phyloP scores from a whole-genome alignment of 2,113 vertebrate genomes.

The Gulo gulo region DNA sequence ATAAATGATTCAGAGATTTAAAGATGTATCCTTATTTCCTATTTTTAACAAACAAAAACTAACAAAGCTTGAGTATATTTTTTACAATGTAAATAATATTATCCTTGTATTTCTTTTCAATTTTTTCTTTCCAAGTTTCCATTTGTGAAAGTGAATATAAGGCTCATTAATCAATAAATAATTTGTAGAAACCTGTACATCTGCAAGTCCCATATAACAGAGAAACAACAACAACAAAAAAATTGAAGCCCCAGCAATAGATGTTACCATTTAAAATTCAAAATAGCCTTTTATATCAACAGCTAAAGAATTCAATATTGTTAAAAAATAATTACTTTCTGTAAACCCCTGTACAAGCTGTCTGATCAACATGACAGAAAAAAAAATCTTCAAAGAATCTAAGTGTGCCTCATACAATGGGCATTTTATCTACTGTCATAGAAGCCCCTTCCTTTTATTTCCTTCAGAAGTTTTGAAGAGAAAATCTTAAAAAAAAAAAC shows the following conservation, averaged over 20 bases:
- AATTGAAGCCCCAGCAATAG: background rate
- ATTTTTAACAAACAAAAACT: background rate
- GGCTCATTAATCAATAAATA: background rate
- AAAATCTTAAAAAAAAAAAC: conserved; percentile 23
- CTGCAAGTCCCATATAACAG: background rate
- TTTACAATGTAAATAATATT: background rate
- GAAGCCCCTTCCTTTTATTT: conserved; percentile 11
- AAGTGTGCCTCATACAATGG: background rate
- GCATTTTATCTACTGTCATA: conserved; percentile 47
- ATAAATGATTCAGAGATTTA: background rate
- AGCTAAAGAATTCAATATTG: background rate
- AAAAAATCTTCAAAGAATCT: conserved; percentile 36
- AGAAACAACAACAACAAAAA: background rate
- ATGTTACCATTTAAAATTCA: conserved; percentile 6
- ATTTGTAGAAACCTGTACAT: background rate
- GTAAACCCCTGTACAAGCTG: background rate
- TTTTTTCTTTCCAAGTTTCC: background rate
- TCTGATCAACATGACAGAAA: conserved; percentile 31
- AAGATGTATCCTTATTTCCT: background rate
- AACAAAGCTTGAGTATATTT: background rate
- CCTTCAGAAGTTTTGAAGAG: conserved; percentile 30
- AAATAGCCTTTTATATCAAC: conserved; percentile 31
- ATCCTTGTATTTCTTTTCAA: background rate
- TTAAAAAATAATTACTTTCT: conserved; percentile 49
- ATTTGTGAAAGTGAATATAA: background rate